Evolutionary conservation across 2,797 vertebrate genomes (phyloP).

Genomic region (Acanthiza pusilla): DNA sequence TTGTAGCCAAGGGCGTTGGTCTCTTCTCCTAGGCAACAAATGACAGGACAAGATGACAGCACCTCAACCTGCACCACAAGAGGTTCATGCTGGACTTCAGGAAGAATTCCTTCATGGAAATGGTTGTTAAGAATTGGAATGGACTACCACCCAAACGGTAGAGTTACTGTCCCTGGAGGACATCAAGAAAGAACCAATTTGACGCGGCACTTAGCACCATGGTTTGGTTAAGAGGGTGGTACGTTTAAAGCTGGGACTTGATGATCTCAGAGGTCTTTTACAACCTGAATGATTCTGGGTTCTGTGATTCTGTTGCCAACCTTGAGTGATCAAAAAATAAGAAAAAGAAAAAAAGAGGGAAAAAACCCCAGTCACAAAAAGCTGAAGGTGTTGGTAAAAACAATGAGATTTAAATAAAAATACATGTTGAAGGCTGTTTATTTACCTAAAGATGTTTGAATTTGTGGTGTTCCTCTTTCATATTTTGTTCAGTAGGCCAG

Average conservation of each 20-base stretch:
- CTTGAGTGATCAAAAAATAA: background rate
- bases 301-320: background rate
- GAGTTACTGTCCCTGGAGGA: background rate
- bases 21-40: background rate
- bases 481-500: background rate
- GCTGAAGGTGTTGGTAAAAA: background rate
- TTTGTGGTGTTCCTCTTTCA: background rate
- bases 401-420: background rate
- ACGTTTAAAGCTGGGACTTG: background rate
- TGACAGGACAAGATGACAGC: too few relatives aligned
- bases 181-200: background rate
- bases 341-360: background rate
- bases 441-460: background rate
- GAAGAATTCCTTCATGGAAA: background rate
- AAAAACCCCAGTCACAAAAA: background rate
- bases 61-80: background rate
- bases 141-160: background rate
- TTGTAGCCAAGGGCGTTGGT: fast-evolving
- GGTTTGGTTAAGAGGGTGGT: background rate
- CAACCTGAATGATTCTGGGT: background rate
- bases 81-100: background rate
- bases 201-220: fast-evolving
- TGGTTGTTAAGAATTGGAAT: background rate
- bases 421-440: background rate
- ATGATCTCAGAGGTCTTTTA: background rate